A percentile compares a stretch with the other conserved stretches of the same genome.
Conservation (phyloP, 2,113 vertebrate species). For the Uria aalge region DNA sequence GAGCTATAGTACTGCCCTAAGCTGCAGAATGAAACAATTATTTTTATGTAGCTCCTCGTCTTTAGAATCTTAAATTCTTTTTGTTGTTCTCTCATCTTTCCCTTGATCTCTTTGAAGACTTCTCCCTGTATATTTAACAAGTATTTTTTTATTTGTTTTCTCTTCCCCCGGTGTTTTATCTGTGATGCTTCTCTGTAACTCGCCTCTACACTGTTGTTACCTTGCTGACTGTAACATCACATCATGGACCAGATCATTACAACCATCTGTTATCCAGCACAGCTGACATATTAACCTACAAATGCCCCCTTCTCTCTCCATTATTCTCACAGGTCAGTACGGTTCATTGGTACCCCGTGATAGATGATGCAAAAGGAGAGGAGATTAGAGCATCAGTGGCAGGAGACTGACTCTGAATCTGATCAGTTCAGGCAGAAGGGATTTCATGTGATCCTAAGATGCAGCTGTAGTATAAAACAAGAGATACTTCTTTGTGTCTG, state of each 20-base stretch:
- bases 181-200: neutral
- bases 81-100: constrained; percentile 3
- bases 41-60: neutral
- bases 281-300: constrained; percentile 10
- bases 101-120: constrained; percentile 6
- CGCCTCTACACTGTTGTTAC: neutral
- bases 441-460: constrained; percentile 27
- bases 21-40: constrained; percentile 43
- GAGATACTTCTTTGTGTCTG: constrained; percentile 18
- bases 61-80: constrained; percentile 21
- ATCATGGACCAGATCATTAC: neutral
- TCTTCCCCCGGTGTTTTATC: neutral
- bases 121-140: neutral
- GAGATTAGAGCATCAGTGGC: constrained; percentile 14
- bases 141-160: neutral
- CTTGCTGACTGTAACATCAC: neutral
- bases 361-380: constrained; percentile 15
- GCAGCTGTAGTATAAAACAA: neutral
- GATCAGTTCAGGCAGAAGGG: constrained; percentile 29
- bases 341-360: neutral
- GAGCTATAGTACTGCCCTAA: constrained; percentile 25
- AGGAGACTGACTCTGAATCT: constrained; percentile 25
- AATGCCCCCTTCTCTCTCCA: neutral
- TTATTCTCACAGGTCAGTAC: constrained; percentile 1
- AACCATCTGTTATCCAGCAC: constrained; percentile 1